Base-by-base conservation (phyloP, 1,140 invertebrate genomes). In the Latrodectus geometricus region DNA sequence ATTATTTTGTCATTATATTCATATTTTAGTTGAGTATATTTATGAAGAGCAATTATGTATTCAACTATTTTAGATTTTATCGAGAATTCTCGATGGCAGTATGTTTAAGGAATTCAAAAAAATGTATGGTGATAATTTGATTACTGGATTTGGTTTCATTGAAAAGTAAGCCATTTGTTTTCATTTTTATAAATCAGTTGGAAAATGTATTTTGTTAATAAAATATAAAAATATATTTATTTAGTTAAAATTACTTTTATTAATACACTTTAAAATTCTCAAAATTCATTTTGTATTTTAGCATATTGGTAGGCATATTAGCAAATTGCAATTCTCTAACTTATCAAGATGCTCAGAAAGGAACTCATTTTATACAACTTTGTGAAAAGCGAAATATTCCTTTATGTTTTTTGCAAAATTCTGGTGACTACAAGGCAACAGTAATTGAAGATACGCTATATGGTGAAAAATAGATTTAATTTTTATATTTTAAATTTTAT, bases 61-160 rank as follows among this genome's bases (percentile, higher is more conserved):
- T 70, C 21, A 11, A 9, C 11, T 66, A 17, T 81, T 50, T 80
- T 35, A 88, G 88, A 86, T 88, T 35, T 72, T 91, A 65, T 79
- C 87, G 9, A 87, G 89, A n/a, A 69, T 91, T 56, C 66, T 90
- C 12, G 90, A 91, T 88, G 89, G 89, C 20, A 90, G 89, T 50
- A 79, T 88, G 23, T 91, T 91, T 86, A 74, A 89, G 56, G 89
- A 91, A 79, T 91, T 90, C 87, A 91, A 91, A 87, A 83, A 74
- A 21, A 84, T 72, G 17, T 91, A 89, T 88, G 90, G 90, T 0
- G n/a, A 9, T 12, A 90, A 88, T 83, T 83, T 91, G 4, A 85
- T 90, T 15, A 88, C 89, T 15, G 90, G 90, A 75, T 91, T 89
- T 89, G 90, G 86, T 14, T 86, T 84, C 65, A 77, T 88, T 15